Conservation (phyloP, 2,797 vertebrate species). For the Gymnoscopelus microlampas region DNA sequence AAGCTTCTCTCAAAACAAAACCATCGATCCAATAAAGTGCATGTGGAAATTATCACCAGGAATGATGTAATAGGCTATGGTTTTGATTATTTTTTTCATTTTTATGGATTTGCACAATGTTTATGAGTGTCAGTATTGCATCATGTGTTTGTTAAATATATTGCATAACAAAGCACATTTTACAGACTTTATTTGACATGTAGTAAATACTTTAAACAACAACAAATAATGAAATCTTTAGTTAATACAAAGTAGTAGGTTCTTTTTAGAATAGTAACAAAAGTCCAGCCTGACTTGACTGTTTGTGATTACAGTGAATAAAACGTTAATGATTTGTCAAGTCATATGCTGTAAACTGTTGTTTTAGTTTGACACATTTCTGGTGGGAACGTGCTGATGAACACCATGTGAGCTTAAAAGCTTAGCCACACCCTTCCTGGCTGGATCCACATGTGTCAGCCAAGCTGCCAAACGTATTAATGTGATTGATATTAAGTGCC, state of each 20-base stretch:
- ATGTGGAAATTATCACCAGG: conserved; percentile 22
- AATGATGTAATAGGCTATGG: not conserved
- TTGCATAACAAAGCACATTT: conserved; percentile 1
- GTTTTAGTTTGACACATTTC: not conserved
- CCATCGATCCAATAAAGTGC: conserved; percentile 20
- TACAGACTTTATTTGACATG: not conserved
- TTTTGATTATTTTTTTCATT: not conserved
- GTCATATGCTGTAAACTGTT: not conserved
- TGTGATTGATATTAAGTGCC: not conserved
- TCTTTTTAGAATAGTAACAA: not conserved
- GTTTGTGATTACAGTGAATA: conserved; percentile 18
- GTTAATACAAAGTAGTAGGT: not conserved
- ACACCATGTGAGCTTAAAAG: not conserved
- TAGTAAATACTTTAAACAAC: not conserved
- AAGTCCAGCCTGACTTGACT: not conserved
- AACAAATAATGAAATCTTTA: not conserved
- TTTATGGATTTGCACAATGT: not conserved
- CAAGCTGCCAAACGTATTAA: not conserved
- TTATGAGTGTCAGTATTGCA: conserved; percentile 9
- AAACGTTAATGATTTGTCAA: not conserved
- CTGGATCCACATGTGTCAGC: not conserved
- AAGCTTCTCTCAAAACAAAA: conserved; percentile 15
- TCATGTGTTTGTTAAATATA: conserved; percentile 12
- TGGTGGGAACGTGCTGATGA: conserved; percentile 25
- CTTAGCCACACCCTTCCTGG: conserved; percentile 24